Base-by-base conservation (phyloP, 2,113 vertebrate genomes). In the Sapayoa aenigma region DNA sequence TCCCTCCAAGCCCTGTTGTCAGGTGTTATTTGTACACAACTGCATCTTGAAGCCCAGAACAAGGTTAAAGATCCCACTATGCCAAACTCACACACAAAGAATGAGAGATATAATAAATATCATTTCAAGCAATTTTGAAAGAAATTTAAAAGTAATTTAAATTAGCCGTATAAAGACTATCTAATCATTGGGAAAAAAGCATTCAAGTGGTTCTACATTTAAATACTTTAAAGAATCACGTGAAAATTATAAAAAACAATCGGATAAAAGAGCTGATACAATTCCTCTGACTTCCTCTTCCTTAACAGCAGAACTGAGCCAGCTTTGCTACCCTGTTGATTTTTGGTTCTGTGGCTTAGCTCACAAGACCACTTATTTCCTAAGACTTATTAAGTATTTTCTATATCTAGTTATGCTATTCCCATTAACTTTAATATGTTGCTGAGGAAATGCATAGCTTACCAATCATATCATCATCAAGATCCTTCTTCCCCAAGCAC, bases 401-500 rank as follows among this genome's bases (percentile, higher is more conserved):
- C 49, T 52, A 78, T 39, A 68, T 71, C 59, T 46, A 21, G 75
- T 93, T 93, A 66, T 75, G 56, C 44, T 46, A 39, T 55, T 93
- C 60, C 85, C 73, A 90, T 93, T 95, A 78, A 93, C 92, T 95
- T 93, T 92, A 92, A 78, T 84, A 60, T 15, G 60, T 84, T 90
- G 83, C 85, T 81, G 82, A 67, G 17, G 84, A 92, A 94, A 79
- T 56, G 42, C 21, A 37, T 42, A 85, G 90, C 89, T 93, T 97
- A 95, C 93, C 89, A 75, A 72, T 95, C 95, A 86, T 63, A 60
- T 94, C 82, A 93, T 80, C 81, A 90, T 93, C 92, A 67, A 93
- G 88, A 56, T 81, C 59, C 91, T 89, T 68, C 92, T 95, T 96
- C 95, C 96, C 89, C 69, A 95, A 90, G 96, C 89, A 96, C 96